phyloP scores from a whole-genome alignment of 2,113 vertebrate species.

The Chrysemys picta region DNA sequence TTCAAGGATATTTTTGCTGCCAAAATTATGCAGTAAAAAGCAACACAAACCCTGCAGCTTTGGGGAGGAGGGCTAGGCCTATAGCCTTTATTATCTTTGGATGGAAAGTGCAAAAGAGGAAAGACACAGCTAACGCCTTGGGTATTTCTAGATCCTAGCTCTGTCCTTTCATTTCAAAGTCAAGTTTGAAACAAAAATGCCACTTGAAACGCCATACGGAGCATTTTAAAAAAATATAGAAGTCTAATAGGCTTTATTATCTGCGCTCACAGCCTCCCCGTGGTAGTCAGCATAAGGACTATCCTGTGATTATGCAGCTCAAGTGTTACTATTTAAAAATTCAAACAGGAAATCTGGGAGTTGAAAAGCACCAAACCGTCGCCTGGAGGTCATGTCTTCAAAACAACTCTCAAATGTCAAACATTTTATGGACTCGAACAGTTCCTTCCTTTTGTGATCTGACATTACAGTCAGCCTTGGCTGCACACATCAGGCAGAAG shows the following conservation, averaged over 20 bases:
- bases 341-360: constrained; percentile 49
- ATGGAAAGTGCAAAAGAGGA: constrained; percentile 43
- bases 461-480: neutral
- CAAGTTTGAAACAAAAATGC: constrained; percentile 27
- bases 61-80: constrained; percentile 52
- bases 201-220: neutral
- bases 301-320: neutral
- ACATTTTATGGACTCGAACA: neutral
- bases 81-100: constrained; percentile 67
- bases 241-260: neutral
- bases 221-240: neutral
- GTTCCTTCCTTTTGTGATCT: neutral
- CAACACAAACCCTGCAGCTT: constrained; percentile 46
- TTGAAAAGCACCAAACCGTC: neutral
- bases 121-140: constrained; percentile 18
- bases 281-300: neutral
- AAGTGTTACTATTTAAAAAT: neutral
- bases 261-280: neutral
- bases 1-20: constrained; percentile 60
- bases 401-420: neutral
- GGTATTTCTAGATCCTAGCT: constrained; percentile 36
- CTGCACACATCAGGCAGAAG: neutral
- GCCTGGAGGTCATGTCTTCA: neutral
- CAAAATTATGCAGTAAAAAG: constrained; percentile 60
- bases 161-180: neutral